Conservation (phyloP, 1,140 invertebrate genomes). For the Pissodes strobi region DNA sequence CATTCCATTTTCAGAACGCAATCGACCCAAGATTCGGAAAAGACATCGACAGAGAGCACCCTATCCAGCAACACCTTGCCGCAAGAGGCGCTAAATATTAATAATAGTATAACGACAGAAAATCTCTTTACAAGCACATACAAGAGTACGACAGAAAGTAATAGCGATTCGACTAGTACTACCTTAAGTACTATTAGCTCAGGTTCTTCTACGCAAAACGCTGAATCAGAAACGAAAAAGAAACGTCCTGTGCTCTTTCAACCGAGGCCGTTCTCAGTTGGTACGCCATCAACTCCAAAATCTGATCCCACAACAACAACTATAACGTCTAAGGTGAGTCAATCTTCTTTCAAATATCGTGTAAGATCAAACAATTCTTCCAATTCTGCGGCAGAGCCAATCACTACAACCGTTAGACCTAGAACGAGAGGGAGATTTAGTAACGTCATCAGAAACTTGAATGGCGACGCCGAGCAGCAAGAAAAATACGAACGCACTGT, state of each 20-base stretch:
- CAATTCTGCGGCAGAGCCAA: not conserved
- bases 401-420: constrained; percentile 9
- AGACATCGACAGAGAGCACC: not conserved
- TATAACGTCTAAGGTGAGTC: constrained; percentile 56
- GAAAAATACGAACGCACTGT: constrained; percentile 21
- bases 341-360: constrained; percentile 41
- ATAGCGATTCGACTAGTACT: not conserved
- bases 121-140: constrained; percentile 19
- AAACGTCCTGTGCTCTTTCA: constrained; percentile 46
- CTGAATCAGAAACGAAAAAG: constrained; percentile 13
- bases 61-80: not conserved
- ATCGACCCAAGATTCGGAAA: not conserved
- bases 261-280: constrained; percentile 53
- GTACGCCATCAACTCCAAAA: constrained; percentile 49
- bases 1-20: constrained; percentile 3
- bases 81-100: not conserved
- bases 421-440: constrained; percentile 55
- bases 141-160: constrained; percentile 23
- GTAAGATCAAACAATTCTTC: constrained; percentile 18
- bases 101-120: constrained; percentile 4
- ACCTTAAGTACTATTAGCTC: not conserved
- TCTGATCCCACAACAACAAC: constrained; percentile 52
- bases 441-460: constrained; percentile 9
- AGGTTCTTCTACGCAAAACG: not conserved
- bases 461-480: constrained; percentile 25